Percentiles rank a stretch among this genome's conserved stretches.
Evolutionary conservation across 2,888 invertebrate species (phyloP).

Genomic region (Dolomedes plantarius): DNA sequence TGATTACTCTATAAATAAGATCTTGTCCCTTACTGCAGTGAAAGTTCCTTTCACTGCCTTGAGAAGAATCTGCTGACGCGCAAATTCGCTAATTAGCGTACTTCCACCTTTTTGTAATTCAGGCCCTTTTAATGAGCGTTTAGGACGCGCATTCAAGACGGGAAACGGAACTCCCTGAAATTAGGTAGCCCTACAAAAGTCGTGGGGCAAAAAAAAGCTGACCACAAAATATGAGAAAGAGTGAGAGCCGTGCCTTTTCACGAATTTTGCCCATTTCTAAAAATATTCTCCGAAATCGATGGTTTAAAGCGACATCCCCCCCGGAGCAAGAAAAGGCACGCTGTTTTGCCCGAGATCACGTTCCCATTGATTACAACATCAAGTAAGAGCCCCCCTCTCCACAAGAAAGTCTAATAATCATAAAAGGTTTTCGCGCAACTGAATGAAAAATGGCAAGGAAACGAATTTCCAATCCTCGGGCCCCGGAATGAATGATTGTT

Average conservation of each 20-base stretch:
- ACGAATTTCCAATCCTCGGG: conserved; percentile 16
- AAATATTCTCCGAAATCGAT: conserved; percentile 55
- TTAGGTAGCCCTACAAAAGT: too few species aligned
- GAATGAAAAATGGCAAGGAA: conserved; percentile 47
- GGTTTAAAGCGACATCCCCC: conserved; percentile 29
- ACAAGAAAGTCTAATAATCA: conserved; percentile 41
- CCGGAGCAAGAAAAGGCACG: conserved; percentile 22
- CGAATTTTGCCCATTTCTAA: conserved; percentile 43
- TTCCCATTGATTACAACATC: conserved; percentile 58
- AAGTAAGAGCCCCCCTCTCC: conserved; percentile 26
- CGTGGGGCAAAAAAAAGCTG: too few species aligned
- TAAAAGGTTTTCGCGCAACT: conserved; percentile 52
- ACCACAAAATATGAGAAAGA: neutral
- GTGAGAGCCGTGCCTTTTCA: conserved; percentile 4
- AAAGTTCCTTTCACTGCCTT: too few species aligned
- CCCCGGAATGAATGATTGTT: conserved; percentile 11
- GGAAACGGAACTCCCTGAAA: too few species aligned
- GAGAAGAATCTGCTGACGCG: too few species aligned
- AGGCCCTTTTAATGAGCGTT: too few species aligned
- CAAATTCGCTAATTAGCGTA: too few species aligned
- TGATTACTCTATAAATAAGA: too few species aligned
- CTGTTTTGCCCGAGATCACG: conserved; percentile 63
- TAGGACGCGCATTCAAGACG: too few species aligned
- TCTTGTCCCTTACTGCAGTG: too few species aligned
- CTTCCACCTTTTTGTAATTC: too few species aligned